A percentile compares a stretch with the other conserved stretches of the same genome.
Evolutionary conservation across 2,888 invertebrate genomes (phyloP).

Genomic region (Mycogona germanica): DNA sequence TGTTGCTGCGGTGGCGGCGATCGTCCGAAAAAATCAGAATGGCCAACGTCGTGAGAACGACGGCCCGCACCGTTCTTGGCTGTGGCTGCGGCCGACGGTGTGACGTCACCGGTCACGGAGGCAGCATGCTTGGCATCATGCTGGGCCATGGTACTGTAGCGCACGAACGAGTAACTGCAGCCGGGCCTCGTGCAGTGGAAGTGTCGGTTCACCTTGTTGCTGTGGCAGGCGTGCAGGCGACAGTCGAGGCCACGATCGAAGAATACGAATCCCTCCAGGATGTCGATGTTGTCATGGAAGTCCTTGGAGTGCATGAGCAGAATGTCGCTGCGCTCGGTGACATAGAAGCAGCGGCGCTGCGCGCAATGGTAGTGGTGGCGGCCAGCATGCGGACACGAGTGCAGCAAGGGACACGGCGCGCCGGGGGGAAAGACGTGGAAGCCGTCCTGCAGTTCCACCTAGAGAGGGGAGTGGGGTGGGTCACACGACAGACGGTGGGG

Average conservation of each 20-base stretch:
- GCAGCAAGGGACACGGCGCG: conserved; percentile 53
- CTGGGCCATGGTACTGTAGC: conserved; percentile 57
- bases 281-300: conserved; percentile 68
- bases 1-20: neutral
- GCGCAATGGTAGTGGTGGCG: conserved; percentile 76
- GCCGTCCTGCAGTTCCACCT: conserved; percentile 30
- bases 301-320: conserved; percentile 73
- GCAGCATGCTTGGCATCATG: conserved; percentile 52
- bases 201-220: conserved; percentile 57
- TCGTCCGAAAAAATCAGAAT: neutral
- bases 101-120: neutral
- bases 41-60: neutral
- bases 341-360: conserved; percentile 65
- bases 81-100: conserved; percentile 22
- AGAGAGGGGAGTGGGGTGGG: no score
- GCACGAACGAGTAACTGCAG: conserved; percentile 58
- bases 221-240: conserved; percentile 48
- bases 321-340: conserved; percentile 62
- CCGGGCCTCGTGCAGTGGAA: conserved; percentile 59
- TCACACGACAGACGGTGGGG: no score
- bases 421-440: conserved; percentile 31
- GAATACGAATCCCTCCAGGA: conserved; percentile 73
- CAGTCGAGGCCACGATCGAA: conserved; percentile 63
- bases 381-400: conserved; percentile 53
- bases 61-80: neutral